Base-by-base conservation (phyloP, 2,113 vertebrate genomes). In the Gasterosteus nipponicus region DNA sequence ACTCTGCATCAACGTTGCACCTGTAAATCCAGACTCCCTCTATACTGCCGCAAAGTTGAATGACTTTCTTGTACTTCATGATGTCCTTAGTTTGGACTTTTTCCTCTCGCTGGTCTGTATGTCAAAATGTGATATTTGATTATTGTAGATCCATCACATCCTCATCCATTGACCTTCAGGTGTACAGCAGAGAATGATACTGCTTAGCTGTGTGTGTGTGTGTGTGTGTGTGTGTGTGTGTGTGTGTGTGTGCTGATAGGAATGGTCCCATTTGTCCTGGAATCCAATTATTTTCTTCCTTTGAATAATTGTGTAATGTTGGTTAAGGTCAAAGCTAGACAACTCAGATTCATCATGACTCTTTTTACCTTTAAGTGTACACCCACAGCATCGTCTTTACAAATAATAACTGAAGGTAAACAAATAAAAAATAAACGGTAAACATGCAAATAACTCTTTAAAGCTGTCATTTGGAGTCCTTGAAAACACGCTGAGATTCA, bases 261-360 rank as follows among this genome's bases (percentile, higher is more conserved):
- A 73, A 69, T 49, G 6, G 33, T 66, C 67, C 44, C 44, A 47
- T 56, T 75, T 65, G 56, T 76, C 60, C 72, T 41, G 58, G 35
- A 84, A 78, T 72, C 65, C 75, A 83, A 81, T 85, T 88, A 83
- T 64, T 65, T 76, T 61, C 76, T 47, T 67, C 35, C 53, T 87
- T 75, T 86, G 69, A 82, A 72, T 64, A 70, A 68, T 77, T 80
- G 16, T 67, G 75, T 39, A 61, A 19, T 73, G 60, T 60, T 78
- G 69, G 49, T 73, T 82, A 73, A 85, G 78, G 82, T 88, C 86
- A 82, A 44, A 5, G 39, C 22, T 16, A 44, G 58, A 81, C 66
- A 80, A 81, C 46, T 77, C 77, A 35, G 72, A 56, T 82, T 87
- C 39, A 82, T 84, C 62, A 72, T 42, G 44, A 47, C 65, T 75